phyloP scores from a whole-genome alignment of 2,113 vertebrate genomes.

The Platanista minor region DNA sequence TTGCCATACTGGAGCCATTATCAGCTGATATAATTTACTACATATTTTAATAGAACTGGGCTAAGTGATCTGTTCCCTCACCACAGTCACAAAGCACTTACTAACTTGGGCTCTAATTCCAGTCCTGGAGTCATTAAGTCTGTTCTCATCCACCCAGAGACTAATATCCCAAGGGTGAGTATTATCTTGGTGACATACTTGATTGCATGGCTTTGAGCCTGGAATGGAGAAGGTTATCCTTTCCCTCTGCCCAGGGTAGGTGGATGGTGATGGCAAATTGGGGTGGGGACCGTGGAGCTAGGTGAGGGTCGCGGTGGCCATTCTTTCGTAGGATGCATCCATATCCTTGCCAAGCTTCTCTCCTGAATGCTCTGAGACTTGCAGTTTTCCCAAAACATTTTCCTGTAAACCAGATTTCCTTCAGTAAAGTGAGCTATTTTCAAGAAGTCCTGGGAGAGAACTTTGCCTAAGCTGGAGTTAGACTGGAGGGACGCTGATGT shows the following conservation, averaged over 20 bases:
- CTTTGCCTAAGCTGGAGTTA: neutral
- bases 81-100: neutral
- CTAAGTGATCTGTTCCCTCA: neutral
- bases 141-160: conserved; percentile 16
- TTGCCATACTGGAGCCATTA: neutral
- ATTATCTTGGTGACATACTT: neutral
- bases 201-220: neutral
- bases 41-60: neutral
- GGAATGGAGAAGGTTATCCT: too few species aligned
- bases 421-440: neutral
- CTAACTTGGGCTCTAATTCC: neutral
- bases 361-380: neutral
- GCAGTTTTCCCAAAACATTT: neutral
- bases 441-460: neutral
- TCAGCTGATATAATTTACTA: neutral
- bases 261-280: too few species aligned
- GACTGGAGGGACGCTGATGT: neutral
- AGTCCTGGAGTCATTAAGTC: conserved; percentile 23
- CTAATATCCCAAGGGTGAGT: neutral
- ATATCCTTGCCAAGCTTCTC: neutral
- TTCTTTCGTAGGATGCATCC: accelerated
- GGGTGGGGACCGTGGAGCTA: accelerated
- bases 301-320: accelerated
- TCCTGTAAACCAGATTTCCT: neutral
- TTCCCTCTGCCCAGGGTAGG: accelerated